Evolutionary conservation across 2,113 vertebrate genomes (phyloP).

Genomic region (Copsychus sechellarum): DNA sequence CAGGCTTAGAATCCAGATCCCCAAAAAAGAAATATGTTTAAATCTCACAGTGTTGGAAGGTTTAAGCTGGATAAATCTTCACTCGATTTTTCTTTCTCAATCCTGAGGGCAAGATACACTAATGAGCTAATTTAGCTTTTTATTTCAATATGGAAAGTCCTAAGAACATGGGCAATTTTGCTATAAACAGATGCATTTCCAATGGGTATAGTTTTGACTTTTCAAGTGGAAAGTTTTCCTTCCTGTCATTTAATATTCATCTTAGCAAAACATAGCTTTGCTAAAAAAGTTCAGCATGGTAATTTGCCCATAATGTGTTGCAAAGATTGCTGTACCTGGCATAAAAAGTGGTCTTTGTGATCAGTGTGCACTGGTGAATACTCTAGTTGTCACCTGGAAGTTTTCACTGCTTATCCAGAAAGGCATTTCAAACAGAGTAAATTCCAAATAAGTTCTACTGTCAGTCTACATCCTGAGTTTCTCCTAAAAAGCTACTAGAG

Average conservation of each 20-base stretch:
- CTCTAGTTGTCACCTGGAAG: conserved; percentile 51
- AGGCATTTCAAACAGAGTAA: conserved; percentile 24
- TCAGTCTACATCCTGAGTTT: neutral
- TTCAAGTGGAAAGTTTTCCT: conserved; percentile 27
- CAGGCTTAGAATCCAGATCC: neutral
- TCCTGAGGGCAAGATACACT: conserved; percentile 3
- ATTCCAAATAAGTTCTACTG: neutral
- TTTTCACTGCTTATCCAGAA: conserved; percentile 19
- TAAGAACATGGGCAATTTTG: neutral
- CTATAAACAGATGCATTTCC: neutral
- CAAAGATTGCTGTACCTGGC: conserved; percentile 46
- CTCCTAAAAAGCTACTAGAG: neutral
- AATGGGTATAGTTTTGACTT: conserved; percentile 12
- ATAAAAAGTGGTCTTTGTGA: conserved; percentile 10
- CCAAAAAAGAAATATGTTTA: conserved; percentile 6
- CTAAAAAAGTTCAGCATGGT: conserved; percentile 3
- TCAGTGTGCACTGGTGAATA: conserved; percentile 60
- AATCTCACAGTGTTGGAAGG: conserved; percentile 9
- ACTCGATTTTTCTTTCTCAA: neutral
- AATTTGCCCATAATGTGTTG: conserved; percentile 53
- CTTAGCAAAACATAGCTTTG: neutral
- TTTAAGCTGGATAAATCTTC: neutral
- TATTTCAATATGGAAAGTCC: neutral
- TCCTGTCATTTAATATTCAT: conserved; percentile 1
- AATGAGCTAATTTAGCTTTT: conserved; percentile 24